Conservation (phyloP, 1,140 invertebrate species). For the Euwallacea fornicatus region DNA sequence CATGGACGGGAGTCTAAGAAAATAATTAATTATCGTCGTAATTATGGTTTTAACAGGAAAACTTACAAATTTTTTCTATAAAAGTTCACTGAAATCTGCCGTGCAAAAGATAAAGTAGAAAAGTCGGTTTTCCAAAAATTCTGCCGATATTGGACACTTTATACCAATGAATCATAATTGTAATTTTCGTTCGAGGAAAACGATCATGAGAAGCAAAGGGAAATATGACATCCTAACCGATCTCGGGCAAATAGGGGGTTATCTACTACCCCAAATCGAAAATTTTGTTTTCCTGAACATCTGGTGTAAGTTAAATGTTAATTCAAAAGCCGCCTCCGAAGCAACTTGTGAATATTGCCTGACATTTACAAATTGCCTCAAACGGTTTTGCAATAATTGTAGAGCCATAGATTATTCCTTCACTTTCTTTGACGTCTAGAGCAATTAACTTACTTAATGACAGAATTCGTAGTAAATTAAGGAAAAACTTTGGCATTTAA, state of each 20-base stretch:
- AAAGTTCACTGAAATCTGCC: not conserved
- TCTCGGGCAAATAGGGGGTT: conserved; percentile 18
- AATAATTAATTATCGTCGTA: conserved; percentile 11
- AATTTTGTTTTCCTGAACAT: conserved; percentile 6
- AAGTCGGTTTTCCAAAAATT: not conserved
- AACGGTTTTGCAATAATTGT: too few relatives aligned
- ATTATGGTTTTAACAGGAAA: not conserved
- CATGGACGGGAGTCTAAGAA: conserved; percentile 2
- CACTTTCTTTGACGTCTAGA: too few relatives aligned
- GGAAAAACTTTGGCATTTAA: too few relatives aligned
- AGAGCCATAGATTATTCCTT: too few relatives aligned
- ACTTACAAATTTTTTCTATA: not conserved
- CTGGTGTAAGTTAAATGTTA: not conserved
- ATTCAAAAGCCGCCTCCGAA: not conserved
- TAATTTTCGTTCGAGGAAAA: conserved; percentile 6
- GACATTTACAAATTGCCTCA: not conserved
- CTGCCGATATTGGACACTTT: not conserved
- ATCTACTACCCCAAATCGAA: conserved; percentile 13
- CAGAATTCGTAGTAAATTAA: too few relatives aligned
- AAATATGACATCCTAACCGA: conserved; percentile 28
- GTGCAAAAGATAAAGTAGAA: too few relatives aligned
- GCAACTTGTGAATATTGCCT: not conserved
- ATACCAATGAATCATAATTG: conserved; percentile 11
- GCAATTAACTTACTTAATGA: too few relatives aligned
- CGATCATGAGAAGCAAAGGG: conserved; percentile 9